Conservation (phyloP, 2,888 invertebrate genomes). For the Chymomyza amoena region DNA sequence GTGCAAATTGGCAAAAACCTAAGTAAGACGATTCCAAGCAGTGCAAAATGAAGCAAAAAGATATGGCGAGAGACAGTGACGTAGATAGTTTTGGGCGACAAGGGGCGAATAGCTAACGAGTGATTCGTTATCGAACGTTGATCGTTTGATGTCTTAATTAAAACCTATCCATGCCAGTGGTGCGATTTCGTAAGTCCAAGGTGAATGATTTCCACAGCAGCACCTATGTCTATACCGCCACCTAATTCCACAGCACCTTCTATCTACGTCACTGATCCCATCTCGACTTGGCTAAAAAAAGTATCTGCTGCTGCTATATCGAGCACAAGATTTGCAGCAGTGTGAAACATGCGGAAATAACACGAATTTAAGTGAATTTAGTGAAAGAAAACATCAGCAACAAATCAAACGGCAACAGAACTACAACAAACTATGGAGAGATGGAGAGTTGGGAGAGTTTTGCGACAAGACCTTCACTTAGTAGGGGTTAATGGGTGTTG, state of each 20-base stretch:
- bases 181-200: too few relatives aligned
- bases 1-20: conserved; percentile 63
- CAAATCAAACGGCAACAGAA: conserved; percentile 46
- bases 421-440: conserved; percentile 2
- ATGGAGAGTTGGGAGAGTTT: too few relatives aligned
- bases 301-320: neutral
- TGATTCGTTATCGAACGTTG: too few relatives aligned
- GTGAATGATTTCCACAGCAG: too few relatives aligned
- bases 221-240: too few relatives aligned
- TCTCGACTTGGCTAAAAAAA: conserved; percentile 2
- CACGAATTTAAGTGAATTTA: conserved; percentile 69
- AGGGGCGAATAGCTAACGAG: too few relatives aligned
- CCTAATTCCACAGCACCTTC: too few relatives aligned
- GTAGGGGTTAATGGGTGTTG: conserved; percentile 49
- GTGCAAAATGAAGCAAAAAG: conserved; percentile 11
- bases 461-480: conserved; percentile 44
- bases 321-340: conserved; percentile 15
- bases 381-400: conserved; percentile 68
- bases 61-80: conserved; percentile 20
- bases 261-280: too few relatives aligned
- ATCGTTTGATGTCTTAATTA: too few relatives aligned
- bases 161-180: too few relatives aligned
- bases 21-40: conserved; percentile 24
- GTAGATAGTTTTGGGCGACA: too few relatives aligned
- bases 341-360: conserved; percentile 68